Conservation (phyloP, 1,140 invertebrate species). For the Pachypeltis micranthus region DNA sequence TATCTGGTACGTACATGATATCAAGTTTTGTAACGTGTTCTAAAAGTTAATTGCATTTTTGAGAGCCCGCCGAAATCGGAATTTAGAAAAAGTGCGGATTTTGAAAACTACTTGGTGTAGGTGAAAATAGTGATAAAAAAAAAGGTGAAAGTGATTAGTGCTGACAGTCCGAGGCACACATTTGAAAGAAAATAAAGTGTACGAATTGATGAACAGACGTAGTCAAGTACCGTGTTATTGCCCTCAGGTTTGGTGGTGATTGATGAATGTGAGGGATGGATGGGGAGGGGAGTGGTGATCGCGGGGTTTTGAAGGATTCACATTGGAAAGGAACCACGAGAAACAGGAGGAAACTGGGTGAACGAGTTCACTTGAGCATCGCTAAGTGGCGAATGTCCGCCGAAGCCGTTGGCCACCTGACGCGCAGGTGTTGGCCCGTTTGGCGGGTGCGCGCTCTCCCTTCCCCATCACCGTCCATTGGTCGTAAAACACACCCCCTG, state of each 20-base stretch:
- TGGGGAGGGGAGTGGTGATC: no score
- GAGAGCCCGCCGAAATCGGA: no score
- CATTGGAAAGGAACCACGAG: background rate
- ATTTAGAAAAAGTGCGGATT: no score
- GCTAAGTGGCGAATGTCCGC: background rate
- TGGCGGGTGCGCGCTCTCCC: no score
- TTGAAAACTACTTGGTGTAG: no score
- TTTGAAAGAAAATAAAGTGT: background rate
- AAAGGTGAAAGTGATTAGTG: background rate
- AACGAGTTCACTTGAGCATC: slow-evolving; percentile 1
- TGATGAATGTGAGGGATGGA: no score
- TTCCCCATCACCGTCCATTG: no score
- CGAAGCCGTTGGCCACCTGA: background rate
- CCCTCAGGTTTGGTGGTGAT: background rate
- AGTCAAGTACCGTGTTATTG: background rate
- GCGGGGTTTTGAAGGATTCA: no score
- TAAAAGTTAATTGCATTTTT: no score
- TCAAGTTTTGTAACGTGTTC: no score
- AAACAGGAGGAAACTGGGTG: background rate
- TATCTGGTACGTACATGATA: no score
- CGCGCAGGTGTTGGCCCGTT: background rate
- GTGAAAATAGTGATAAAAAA: background rate
- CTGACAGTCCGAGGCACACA: background rate
- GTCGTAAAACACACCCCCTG: no score
- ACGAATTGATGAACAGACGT: background rate